phyloP scores from a whole-genome alignment of 2,113 vertebrate species.

The Rhabdomys dilectus region DNA sequence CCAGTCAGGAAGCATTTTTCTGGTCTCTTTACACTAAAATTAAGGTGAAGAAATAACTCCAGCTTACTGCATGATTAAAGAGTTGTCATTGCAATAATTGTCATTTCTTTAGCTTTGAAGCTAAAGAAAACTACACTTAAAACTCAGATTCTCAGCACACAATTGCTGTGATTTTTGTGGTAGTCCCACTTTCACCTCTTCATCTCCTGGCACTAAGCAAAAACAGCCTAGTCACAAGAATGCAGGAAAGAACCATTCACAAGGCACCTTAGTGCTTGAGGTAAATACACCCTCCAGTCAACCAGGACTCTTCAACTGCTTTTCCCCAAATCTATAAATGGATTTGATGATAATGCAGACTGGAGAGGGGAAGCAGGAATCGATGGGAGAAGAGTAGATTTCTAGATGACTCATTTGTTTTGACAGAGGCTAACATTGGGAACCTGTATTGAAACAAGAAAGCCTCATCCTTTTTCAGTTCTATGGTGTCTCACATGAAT shows the following conservation, averaged over 20 bases:
- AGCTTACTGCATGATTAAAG: background rate
- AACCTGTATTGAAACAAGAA: background rate
- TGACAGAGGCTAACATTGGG: background rate
- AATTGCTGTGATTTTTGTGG: background rate
- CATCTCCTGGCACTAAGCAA: background rate
- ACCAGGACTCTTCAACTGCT: background rate
- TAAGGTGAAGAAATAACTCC: background rate
- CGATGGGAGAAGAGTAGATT: background rate
- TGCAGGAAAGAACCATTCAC: background rate
- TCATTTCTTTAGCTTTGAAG: background rate
- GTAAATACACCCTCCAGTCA: no score
- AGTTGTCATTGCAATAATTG: accelerated
- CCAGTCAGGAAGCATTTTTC: background rate
- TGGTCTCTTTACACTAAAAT: background rate
- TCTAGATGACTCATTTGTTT: background rate
- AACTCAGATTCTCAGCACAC: background rate
- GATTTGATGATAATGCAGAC: background rate
- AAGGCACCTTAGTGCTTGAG: no score
- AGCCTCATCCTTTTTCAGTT: background rate
- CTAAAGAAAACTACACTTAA: background rate
- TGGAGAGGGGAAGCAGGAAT: background rate
- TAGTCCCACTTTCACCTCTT: background rate
- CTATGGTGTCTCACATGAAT: background rate
- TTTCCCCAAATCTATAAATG: background rate
- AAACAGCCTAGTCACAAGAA: background rate